These are phyloP conservation scores for Gallinago solitaria DNA, from an alignment of 2,797 vertebrate species.

Conservation along the genomic window DNA sequence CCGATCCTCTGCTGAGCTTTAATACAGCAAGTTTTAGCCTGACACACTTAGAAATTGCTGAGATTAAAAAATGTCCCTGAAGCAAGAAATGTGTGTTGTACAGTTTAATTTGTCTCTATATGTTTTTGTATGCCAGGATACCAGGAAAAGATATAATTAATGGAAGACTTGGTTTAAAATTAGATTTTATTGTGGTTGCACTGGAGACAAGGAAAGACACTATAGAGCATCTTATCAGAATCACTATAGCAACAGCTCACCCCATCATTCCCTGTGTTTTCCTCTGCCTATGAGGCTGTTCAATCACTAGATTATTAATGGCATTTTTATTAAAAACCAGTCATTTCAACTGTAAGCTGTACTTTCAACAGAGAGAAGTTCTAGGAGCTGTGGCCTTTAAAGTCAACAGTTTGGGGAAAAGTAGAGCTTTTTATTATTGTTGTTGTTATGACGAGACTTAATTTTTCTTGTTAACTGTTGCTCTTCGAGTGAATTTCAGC, in stretches of 20 bases:
- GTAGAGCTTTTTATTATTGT: background rate
- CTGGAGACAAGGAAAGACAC: slow-evolving; percentile 1
- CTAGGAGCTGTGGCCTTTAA: background rate
- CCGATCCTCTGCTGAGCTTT: background rate
- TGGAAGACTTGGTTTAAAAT: slow-evolving; percentile 53
- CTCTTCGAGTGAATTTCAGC: background rate
- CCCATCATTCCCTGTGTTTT: slow-evolving; percentile 15
- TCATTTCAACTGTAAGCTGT: background rate
- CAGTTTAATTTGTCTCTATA: background rate
- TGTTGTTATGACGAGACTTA: background rate
- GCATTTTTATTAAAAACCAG: slow-evolving; percentile 16
- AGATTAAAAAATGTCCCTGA: background rate
- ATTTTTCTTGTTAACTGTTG: background rate
- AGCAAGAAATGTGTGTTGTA: background rate
- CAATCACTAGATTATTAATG: slow-evolving; percentile 35
- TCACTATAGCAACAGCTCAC: slow-evolving; percentile 69
- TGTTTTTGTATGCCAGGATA: background rate
- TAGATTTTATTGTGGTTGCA: slow-evolving; percentile 26
- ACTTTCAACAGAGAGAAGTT: background rate
- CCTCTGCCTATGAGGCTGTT: slow-evolving; percentile 12
- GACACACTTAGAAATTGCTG: background rate
- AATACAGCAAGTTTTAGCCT: background rate
- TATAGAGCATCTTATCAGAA: slow-evolving; percentile 28
- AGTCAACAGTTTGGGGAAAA: background rate
- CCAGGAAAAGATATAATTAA: slow-evolving; percentile 37